Conservation (phyloP, 2,797 vertebrate genomes). For the Sciurus carolinensis region DNA sequence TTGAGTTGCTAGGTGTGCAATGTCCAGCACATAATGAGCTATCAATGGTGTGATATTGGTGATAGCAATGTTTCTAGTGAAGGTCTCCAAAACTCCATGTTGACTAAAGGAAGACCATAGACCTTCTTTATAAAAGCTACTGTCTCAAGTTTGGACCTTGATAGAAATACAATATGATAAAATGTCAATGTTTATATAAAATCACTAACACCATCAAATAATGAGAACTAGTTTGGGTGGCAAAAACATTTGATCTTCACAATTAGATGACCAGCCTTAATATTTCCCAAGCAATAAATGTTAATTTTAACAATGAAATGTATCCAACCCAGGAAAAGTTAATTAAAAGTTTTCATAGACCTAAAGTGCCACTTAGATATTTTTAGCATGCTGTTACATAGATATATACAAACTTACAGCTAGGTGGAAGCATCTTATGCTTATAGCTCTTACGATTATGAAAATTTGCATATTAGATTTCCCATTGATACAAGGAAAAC, state of each 20-base stretch:
- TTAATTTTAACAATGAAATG: constrained; percentile 18
- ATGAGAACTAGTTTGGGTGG: background rate
- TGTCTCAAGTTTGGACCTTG: background rate
- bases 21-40: background rate
- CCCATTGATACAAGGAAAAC: background rate
- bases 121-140: background rate
- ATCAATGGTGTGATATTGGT: background rate
- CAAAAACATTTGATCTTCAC: constrained; percentile 31
- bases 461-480: constrained; percentile 53
- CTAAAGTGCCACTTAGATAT: background rate
- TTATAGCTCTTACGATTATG: background rate
- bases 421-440: background rate
- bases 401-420: constrained; percentile 53
- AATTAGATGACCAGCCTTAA: constrained; percentile 43
- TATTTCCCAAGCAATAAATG: constrained; percentile 32
- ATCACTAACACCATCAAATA: background rate
- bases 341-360: background rate
- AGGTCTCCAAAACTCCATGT: background rate
- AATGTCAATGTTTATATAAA: constrained; percentile 45
- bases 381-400: constrained; percentile 15
- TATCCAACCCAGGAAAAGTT: background rate
- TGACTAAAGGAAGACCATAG: background rate
- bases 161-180: constrained; percentile 17
- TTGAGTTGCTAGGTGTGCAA: background rate
- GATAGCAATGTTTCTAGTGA: background rate